Evolutionary conservation across 1,140 invertebrate species (phyloP).

Genomic region (Anoplophora glabripennis): DNA sequence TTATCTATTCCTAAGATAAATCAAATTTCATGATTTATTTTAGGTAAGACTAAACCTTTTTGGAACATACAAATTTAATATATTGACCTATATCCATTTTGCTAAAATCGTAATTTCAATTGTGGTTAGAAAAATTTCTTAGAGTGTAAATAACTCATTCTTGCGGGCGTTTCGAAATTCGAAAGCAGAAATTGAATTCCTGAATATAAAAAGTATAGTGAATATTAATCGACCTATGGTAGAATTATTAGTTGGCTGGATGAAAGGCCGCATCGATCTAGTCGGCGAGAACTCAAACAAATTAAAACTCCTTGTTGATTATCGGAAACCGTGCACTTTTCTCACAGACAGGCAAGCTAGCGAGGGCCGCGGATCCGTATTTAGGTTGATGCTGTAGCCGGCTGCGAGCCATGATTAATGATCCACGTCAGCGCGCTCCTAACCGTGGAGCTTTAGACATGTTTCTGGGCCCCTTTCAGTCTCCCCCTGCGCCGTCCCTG

Average conservation of each 20-base stretch:
- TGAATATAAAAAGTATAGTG: neutral
- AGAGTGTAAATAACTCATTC: no score
- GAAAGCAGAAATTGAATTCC: no score
- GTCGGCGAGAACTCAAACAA: conserved; percentile 38
- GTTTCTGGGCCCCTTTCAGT: conserved; percentile 44
- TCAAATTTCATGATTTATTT: no score
- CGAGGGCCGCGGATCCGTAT: conserved; percentile 37
- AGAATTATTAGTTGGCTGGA: conserved; percentile 6
- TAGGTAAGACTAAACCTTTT: no score
- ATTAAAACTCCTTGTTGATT: conserved; percentile 44
- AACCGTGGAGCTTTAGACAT: conserved; percentile 49
- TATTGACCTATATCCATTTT: no score
- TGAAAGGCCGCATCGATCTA: conserved; percentile 19
- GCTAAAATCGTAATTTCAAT: no score
- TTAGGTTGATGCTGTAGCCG: conserved; percentile 46
- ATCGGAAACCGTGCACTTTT: conserved; percentile 41
- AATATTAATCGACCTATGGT: conserved; percentile 1
- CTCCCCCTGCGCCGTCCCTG: conserved; percentile 35
- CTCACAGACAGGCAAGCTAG: conserved; percentile 25
- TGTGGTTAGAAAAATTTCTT: no score
- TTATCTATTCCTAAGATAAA: no score
- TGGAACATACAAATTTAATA: no score
- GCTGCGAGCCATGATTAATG: conserved; percentile 47
- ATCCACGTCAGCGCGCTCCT: conserved; percentile 46
- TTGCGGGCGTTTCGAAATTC: no score